A percentile compares a stretch with the other conserved stretches of the same genome.
These are phyloP conservation scores for Phoeniculus purpureus DNA, from an alignment of 2,797 vertebrate genomes.

Conservation along the genomic window DNA sequence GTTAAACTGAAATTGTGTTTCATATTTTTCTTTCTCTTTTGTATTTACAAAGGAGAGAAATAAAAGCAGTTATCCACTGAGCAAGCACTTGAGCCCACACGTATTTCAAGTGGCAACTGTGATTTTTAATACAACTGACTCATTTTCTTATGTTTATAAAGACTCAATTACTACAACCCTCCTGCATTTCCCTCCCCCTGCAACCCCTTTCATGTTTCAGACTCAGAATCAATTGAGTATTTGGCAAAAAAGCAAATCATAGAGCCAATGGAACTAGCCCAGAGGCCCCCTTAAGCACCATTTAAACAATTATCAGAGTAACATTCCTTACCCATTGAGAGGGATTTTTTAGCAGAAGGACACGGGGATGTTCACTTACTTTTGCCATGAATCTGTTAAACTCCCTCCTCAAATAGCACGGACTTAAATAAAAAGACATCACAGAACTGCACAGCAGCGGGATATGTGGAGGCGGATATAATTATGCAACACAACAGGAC, in stretches of 20 bases:
- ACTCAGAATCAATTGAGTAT: neutral
- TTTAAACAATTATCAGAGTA: neutral
- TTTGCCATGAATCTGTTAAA: neutral
- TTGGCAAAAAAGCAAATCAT: constrained; percentile 10
- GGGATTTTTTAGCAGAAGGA: neutral
- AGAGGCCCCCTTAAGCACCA: neutral
- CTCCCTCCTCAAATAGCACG: neutral
- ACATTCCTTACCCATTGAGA: neutral
- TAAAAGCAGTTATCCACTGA: neutral
- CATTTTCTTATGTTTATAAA: neutral
- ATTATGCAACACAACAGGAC: neutral
- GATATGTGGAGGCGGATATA: neutral
- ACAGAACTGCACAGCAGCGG: neutral
- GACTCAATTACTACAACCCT: neutral
- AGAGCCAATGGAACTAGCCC: neutral
- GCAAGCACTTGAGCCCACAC: neutral
- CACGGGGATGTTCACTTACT: neutral
- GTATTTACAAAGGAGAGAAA: neutral
- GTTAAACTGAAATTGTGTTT: neutral
- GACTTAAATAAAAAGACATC: neutral
- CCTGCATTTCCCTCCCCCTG: neutral
- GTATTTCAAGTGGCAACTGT: neutral
- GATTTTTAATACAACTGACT: neutral
- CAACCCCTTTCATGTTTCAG: neutral
- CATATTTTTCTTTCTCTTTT: neutral